A percentile compares a stretch with the other conserved stretches of the same genome.
Evolutionary conservation across 2,888 invertebrate species (phyloP).

Genomic region (Hypercompe scribonia): DNA sequence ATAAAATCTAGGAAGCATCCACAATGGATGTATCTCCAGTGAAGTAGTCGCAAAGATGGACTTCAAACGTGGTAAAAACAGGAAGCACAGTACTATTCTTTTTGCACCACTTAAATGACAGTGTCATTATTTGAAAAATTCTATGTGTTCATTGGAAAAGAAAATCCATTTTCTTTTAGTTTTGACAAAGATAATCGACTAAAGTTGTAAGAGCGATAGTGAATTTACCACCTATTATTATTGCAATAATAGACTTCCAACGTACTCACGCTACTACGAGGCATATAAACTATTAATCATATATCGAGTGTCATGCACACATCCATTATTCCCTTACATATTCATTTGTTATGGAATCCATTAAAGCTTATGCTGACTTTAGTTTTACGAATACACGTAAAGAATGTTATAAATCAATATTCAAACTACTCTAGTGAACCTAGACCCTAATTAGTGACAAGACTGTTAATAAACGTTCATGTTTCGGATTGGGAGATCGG

Average conservation of each 20-base stretch:
- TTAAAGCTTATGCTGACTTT: constrained; percentile 23
- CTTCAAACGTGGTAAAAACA: constrained; percentile 50
- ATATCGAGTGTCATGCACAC: constrained; percentile 24
- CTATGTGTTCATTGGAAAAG: constrained; percentile 39
- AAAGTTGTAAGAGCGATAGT: constrained; percentile 15
- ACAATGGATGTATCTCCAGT: constrained; percentile 37
- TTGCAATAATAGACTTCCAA: constrained; percentile 13
- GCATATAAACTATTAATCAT: constrained; percentile 35
- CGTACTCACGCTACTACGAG: constrained; percentile 18
- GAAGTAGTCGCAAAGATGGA: constrained; percentile 41
- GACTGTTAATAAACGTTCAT: constrained; percentile 54
- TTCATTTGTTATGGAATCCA: constrained; percentile 32
- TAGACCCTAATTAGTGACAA: constrained; percentile 56
- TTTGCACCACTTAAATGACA: constrained; percentile 38
- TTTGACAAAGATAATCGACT: constrained; percentile 9
- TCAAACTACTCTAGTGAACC: constrained; percentile 35
- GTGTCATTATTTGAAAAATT: constrained; percentile 40
- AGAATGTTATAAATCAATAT: constrained; percentile 17
- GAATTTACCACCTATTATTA: constrained; percentile 13
- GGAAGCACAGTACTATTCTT: constrained; percentile 43
- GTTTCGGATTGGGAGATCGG: constrained; percentile 47
- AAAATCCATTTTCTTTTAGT: constrained; percentile 21
- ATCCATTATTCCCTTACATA: constrained; percentile 21
- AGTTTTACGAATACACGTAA: constrained; percentile 1
- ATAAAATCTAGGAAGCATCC: constrained; percentile 33